Conservation (phyloP, 2,797 vertebrate species). For the Coluber constrictor region DNA sequence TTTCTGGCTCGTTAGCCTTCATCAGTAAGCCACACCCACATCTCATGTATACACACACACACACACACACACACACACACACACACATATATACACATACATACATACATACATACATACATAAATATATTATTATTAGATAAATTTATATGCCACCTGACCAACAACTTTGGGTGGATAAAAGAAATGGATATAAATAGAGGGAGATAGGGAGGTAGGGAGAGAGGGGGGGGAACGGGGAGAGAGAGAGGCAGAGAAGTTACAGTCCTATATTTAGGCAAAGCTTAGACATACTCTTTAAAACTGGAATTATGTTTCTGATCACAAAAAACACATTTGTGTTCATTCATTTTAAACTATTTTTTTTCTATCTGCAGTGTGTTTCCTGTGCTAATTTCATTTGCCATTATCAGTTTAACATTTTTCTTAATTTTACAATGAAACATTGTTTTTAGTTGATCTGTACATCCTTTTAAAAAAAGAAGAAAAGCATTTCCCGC, state of each 20-base stretch:
- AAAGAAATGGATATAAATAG: neutral
- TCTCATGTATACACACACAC: no score
- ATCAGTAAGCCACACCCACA: no score
- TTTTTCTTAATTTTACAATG: conserved; percentile 28
- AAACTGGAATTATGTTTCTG: neutral
- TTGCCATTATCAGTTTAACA: neutral
- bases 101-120: neutral
- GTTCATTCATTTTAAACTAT: conserved; percentile 6
- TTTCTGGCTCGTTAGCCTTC: no score
- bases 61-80: no score
- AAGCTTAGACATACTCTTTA: neutral
- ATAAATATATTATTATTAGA: no score
- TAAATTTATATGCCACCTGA: neutral
- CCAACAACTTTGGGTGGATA: neutral
- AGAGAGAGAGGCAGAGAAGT: neutral
- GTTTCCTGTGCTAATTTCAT: conserved; percentile 28
- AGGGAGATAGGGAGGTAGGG: neutral
- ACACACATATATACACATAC: no score
- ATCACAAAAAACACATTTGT: conserved; percentile 3
- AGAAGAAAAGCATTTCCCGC: neutral
- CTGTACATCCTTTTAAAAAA: conserved; percentile 15
- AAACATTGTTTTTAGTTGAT: conserved; percentile 27
- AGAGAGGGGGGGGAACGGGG: neutral
- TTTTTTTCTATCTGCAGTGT: neutral
- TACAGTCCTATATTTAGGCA: neutral